Evolutionary conservation across 2,888 invertebrate species (phyloP).

Genomic region (Pogonocherus hispidulus): DNA sequence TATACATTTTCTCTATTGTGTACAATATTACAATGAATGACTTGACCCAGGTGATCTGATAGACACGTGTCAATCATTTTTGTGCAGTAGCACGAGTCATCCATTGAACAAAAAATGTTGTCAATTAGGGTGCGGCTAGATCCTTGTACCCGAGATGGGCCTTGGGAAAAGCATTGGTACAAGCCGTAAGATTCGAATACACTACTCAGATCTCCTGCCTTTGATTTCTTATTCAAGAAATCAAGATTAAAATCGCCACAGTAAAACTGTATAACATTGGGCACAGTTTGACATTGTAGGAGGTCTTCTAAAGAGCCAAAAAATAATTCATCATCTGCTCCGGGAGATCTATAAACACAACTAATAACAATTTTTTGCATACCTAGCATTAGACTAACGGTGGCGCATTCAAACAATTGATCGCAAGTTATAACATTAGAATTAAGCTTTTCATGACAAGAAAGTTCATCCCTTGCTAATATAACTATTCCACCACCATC

Average conservation of each 20-base stretch:
- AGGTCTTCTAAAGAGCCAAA: background rate
- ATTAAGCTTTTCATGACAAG: background rate
- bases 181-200: background rate
- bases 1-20: too few relatives aligned
- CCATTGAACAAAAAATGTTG: too few relatives aligned
- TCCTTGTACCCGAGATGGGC: too few relatives aligned
- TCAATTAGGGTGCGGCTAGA: too few relatives aligned
- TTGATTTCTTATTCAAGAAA: background rate
- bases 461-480: conserved; percentile 4
- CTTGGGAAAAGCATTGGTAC: background rate
- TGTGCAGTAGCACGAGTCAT: too few relatives aligned
- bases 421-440: background rate
- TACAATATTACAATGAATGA: too few relatives aligned
- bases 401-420: background rate
- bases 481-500: background rate
- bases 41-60: too few relatives aligned
- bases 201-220: background rate
- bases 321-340: background rate
- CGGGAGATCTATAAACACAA: background rate
- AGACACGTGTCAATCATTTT: too few relatives aligned
- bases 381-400: background rate
- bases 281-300: background rate
- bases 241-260: background rate
- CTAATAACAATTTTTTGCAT: background rate
- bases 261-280: background rate